Evolutionary conservation across 2,797 vertebrate species (phyloP).

Genomic region (Dermochelys coriacea): DNA sequence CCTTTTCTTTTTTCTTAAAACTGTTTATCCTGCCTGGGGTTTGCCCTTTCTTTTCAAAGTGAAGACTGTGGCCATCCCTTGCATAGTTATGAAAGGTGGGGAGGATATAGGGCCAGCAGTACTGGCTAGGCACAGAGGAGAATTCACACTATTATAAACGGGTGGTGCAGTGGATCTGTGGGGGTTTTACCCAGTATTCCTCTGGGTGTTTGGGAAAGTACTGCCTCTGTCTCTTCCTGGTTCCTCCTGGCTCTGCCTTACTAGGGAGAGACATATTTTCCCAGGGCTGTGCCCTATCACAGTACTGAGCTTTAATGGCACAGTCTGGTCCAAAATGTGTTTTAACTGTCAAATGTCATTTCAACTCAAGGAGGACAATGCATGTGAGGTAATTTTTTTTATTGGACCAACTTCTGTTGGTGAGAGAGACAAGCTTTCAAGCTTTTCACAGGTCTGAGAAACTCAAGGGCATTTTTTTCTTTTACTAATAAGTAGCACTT

Average conservation of each 20-base stretch:
- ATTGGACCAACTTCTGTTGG: neutral
- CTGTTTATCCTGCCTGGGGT: neutral
- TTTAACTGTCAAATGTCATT: neutral
- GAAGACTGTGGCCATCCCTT: neutral
- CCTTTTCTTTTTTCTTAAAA: neutral
- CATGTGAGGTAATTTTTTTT: neutral
- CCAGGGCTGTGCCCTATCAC: neutral
- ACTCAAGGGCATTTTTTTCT: neutral
- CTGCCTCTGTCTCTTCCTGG: fast-evolving
- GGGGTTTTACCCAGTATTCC: neutral
- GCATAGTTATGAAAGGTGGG: fast-evolving
- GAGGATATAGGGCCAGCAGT: neutral
- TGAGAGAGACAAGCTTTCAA: too few species aligned
- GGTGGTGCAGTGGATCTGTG: neutral
- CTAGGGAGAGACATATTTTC: fast-evolving
- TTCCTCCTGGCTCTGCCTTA: neutral
- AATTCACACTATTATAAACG: neutral
- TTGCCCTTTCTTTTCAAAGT: too few species aligned
- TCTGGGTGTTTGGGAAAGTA: neutral
- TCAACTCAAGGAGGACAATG: neutral
- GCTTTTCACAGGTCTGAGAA: too few species aligned
- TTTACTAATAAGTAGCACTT: neutral
- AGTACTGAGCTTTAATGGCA: neutral
- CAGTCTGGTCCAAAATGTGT: neutral
- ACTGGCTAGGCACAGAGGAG: neutral